phyloP scores from a whole-genome alignment of 2,797 vertebrate genomes.

The Pseudochromis fuscus region DNA sequence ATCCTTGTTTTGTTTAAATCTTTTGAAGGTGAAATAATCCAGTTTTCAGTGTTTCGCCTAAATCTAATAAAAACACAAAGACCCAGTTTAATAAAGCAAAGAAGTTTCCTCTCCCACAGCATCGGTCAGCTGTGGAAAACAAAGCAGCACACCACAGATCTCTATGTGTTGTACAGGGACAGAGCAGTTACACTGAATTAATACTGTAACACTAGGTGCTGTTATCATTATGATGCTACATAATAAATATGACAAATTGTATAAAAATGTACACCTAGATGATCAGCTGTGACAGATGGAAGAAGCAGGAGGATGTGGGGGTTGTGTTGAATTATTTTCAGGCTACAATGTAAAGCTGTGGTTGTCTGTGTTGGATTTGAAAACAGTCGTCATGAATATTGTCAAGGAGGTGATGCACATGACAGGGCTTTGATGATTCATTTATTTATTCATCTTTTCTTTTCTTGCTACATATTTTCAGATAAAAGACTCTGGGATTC shows the following conservation, averaged over 20 bases:
- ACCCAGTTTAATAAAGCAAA: not conserved
- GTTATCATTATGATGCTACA: constrained; percentile 40
- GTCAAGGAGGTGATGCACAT: not conserved
- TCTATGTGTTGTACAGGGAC: not conserved
- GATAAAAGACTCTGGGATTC: not conserved
- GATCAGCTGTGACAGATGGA: not conserved
- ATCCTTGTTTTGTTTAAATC: no score
- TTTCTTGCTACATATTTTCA: not conserved
- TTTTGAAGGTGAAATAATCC: no score
- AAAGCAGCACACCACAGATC: not conserved
- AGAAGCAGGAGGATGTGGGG: not conserved
- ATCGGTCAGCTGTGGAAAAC: not conserved
- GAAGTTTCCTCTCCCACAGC: not conserved
- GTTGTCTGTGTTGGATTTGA: no score
- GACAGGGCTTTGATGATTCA: not conserved
- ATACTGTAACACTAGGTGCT: constrained; percentile 23
- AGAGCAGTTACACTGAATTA: constrained; percentile 18
- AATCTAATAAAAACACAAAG: not conserved
- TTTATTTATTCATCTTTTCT: not conserved
- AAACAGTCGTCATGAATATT: not conserved
- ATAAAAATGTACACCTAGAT: constrained; percentile 71
- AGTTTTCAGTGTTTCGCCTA: no score
- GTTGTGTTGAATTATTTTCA: not conserved
- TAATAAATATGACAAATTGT: constrained; percentile 78
- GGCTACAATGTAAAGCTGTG: no score